A percentile compares a stretch with the other conserved stretches of the same genome.
phyloP scores from a whole-genome alignment of 2,888 invertebrate species.

The Cyclophora punctaria region DNA sequence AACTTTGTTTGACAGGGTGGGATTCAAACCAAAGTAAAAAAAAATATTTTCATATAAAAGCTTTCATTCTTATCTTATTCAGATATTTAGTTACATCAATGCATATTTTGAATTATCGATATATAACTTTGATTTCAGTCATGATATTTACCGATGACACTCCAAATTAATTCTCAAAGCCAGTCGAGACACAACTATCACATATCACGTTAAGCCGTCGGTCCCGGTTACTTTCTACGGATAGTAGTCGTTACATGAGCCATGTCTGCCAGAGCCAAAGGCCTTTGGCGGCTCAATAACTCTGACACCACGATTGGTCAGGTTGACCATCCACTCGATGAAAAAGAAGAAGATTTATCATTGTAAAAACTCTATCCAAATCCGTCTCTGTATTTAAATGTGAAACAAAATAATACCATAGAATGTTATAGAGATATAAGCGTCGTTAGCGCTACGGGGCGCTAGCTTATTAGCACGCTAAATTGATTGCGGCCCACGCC shows the following conservation, averaged over 20 bases:
- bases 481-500: conserved; percentile 52
- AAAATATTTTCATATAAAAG: too few relatives aligned
- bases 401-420: conserved; percentile 22
- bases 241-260: too few relatives aligned
- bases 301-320: background rate
- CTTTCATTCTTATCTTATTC: too few relatives aligned
- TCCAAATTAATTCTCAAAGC: background rate
- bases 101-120: background rate
- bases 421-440: conserved; percentile 28
- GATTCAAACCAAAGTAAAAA: too few relatives aligned
- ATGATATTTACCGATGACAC: background rate
- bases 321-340: too few relatives aligned
- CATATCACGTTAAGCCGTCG: too few relatives aligned
- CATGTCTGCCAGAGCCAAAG: background rate
- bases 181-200: too few relatives aligned
- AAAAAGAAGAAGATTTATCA: too few relatives aligned
- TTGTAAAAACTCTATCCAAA: background rate
- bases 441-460: conserved; percentile 46
- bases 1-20: too few relatives aligned
- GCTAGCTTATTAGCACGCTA: conserved; percentile 44
- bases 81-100: background rate
- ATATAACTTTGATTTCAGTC: background rate
- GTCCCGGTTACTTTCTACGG: too few relatives aligned
- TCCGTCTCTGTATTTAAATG: background rate
- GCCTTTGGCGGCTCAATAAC: too few relatives aligned